Evolutionary conservation across 2,797 vertebrate species (phyloP).

Genomic region (Vespertilio murinus): DNA sequence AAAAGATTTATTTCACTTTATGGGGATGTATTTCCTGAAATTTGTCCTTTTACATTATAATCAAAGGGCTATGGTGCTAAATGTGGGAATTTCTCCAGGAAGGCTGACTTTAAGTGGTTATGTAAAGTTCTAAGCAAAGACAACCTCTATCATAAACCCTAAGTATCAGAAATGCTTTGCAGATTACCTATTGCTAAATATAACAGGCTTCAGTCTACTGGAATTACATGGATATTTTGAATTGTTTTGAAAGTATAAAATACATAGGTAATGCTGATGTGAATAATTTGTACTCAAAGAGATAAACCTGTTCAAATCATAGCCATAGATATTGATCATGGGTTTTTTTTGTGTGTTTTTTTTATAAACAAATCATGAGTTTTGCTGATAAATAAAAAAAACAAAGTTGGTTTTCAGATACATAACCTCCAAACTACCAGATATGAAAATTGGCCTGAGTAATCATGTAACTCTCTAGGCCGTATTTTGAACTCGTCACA

Average conservation of each 20-base stretch:
- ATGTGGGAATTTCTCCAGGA: conserved; percentile 36
- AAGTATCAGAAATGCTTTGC: conserved; percentile 34
- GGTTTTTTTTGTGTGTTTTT: not conserved
- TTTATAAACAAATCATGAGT: not conserved
- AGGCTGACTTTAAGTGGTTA: conserved; percentile 43
- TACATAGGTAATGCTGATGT: not conserved
- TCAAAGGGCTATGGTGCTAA: conserved; percentile 73
- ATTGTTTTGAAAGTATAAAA: conserved; percentile 14
- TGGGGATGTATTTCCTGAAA: conserved; percentile 80
- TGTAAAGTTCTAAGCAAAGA: conserved; percentile 53
- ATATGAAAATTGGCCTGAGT: not conserved
- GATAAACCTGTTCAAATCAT: not conserved
- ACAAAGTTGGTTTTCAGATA: conserved; percentile 3
- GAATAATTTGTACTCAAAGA: not conserved
- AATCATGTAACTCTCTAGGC: not conserved
- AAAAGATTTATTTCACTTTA: conserved; percentile 77
- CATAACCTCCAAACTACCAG: not conserved
- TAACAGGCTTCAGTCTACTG: conserved; percentile 7
- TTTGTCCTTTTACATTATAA: conserved; percentile 83
- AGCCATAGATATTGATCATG: not conserved
- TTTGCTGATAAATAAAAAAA: not conserved
- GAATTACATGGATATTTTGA: not conserved
- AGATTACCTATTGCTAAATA: not conserved
- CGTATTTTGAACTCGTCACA: not conserved
- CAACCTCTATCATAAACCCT: not conserved